Percentiles rank a stretch among this genome's conserved stretches.
Conservation (phyloP, 2,888 invertebrate genomes). For the Sisyra nigra region DNA sequence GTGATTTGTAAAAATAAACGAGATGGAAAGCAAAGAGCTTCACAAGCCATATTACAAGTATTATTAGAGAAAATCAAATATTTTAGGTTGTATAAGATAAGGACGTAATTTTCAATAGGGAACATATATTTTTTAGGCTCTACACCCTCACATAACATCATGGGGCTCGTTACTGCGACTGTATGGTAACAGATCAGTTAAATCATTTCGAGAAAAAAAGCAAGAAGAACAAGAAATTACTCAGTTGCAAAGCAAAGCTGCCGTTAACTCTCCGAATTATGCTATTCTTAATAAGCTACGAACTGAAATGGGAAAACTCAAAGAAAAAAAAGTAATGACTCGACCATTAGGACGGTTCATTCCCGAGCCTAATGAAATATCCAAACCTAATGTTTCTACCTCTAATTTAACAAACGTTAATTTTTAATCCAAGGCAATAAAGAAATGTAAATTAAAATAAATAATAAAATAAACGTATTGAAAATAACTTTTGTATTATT, state of each 20-base stretch:
- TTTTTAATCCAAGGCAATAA: no score
- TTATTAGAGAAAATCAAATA: slow-evolving; percentile 3
- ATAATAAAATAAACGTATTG: no score
- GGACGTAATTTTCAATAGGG: no score
- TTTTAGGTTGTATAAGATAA: no score
- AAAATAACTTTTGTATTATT: no score
- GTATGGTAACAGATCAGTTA: slow-evolving; percentile 83
- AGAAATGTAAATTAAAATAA: no score
- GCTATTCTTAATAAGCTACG: slow-evolving; percentile 76
- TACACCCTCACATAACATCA: slow-evolving; percentile 87
- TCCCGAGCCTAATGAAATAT: slow-evolving; percentile 38
- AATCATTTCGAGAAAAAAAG: slow-evolving; percentile 84
- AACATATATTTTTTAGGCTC: slow-evolving; percentile 49
- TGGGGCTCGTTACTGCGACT: slow-evolving; percentile 90
- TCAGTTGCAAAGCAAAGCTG: slow-evolving; percentile 72
- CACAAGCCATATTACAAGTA: slow-evolving; percentile 83
- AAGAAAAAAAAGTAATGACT: slow-evolving; percentile 39
- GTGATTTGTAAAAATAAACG: slow-evolving; percentile 93
- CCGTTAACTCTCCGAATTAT: slow-evolving; percentile 79
- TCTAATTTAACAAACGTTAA: no score
- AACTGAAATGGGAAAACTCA: slow-evolving; percentile 63
- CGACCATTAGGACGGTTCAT: slow-evolving; percentile 41
- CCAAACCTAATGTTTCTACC: slow-evolving; percentile 13
- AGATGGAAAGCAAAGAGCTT: slow-evolving; percentile 90
- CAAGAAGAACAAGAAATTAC: slow-evolving; percentile 87